phyloP scores from a whole-genome alignment of 2,888 invertebrate species.

The Eremobia ochroleuca region DNA sequence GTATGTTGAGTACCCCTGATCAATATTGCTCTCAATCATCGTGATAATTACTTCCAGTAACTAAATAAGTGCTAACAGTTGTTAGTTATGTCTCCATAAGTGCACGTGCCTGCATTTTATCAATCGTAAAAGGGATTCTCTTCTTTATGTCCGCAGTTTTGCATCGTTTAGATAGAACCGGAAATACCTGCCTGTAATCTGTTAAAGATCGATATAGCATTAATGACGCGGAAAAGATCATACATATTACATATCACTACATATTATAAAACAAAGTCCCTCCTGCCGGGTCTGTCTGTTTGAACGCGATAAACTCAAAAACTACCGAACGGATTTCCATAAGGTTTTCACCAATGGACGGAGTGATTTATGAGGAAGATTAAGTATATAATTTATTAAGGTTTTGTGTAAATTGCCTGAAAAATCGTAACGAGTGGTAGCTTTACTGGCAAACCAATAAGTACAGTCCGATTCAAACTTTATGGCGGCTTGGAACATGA shows the following conservation, averaged over 20 bases:
- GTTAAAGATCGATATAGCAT: slow-evolving; percentile 4
- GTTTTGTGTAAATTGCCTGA: background rate
- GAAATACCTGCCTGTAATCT: slow-evolving; percentile 23
- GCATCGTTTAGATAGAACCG: slow-evolving; percentile 8
- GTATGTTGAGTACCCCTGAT: slow-evolving; percentile 26
- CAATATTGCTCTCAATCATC: slow-evolving; percentile 3
- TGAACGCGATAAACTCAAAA: background rate
- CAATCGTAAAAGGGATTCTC: slow-evolving; percentile 34
- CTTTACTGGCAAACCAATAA: no score
- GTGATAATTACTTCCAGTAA: slow-evolving; percentile 43
- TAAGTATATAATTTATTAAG: no score
- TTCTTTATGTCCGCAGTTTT: slow-evolving; percentile 15
- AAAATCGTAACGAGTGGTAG: no score
- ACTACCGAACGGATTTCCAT: background rate
- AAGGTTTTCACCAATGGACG: no score
- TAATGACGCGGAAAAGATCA: slow-evolving; percentile 9
- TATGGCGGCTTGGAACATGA: no score
- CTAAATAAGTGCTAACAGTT: slow-evolving; percentile 14
- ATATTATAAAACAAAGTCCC: background rate
- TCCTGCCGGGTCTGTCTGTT: no score
- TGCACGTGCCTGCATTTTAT: slow-evolving; percentile 43
- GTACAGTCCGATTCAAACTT: no score
- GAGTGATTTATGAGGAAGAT: no score
- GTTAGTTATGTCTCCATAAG: slow-evolving; percentile 16
- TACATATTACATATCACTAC: no score